Evolutionary conservation across 53 echinoderm and acorn worm genomes (phyloP).

Genomic region (Zoroaster sp.): DNA sequence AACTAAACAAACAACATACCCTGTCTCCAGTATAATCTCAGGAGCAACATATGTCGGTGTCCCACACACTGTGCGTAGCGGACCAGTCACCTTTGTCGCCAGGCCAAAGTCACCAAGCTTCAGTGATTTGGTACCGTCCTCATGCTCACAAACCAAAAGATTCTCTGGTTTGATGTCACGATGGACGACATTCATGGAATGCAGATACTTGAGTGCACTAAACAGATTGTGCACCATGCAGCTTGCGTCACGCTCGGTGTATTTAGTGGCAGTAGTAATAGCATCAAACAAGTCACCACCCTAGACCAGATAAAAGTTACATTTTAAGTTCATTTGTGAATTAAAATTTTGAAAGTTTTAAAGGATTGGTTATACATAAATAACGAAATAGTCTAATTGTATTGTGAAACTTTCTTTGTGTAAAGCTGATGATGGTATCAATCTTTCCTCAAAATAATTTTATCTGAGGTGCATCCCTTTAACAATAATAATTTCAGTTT

Average conservation of each 20-base stretch:
- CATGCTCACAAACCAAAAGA: conserved; percentile 92
- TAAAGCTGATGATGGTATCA: too few relatives aligned
- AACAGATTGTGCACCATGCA: conserved; percentile 96
- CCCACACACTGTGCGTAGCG: conserved; percentile 93
- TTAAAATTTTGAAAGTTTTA: too few relatives aligned
- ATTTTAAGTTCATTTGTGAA: too few relatives aligned
- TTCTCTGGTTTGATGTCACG: conserved; percentile 99
- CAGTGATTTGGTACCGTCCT: conserved; percentile 92
- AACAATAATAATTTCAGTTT: neutral
- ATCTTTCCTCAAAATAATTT: too few relatives aligned
- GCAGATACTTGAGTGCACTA: conserved; percentile 92
- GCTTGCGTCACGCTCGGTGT: conserved; percentile 97
- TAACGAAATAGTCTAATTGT: too few relatives aligned
- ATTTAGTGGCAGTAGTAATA: conserved; percentile 91
- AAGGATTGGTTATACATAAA: too few relatives aligned
- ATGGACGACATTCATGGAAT: conserved; percentile 92
- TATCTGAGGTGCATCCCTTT: neutral
- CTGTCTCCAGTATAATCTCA: conserved; percentile 93
- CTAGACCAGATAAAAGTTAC: conserved; percentile 49
- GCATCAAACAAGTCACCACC: conserved; percentile 99
- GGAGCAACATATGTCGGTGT: conserved; percentile 99
- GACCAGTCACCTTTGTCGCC: conserved; percentile 83
- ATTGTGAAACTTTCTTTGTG: too few relatives aligned
- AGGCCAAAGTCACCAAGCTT: conserved; percentile 98
- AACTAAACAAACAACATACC: conserved; percentile 42